These are phyloP conservation scores for Apodemia zela DNA, from an alignment of 2,888 invertebrate genomes.

Conservation along the genomic window DNA sequence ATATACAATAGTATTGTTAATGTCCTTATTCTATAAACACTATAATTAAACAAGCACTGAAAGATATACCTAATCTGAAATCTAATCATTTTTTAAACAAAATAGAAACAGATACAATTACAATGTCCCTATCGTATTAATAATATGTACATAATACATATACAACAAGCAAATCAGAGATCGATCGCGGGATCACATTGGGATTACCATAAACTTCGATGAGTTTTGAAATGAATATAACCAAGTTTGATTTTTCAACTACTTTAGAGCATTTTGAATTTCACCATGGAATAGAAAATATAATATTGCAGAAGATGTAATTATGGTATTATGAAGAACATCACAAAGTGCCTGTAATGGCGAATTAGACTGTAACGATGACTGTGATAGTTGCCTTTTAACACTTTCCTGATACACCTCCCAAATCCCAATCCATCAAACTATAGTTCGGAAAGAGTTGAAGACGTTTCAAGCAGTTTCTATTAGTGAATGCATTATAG, in stretches of 20 bases:
- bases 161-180: no score
- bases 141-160: no score
- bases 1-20: no score
- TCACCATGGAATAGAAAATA: neutral
- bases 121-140: no score
- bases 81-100: no score
- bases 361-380: neutral
- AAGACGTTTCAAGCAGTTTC: neutral
- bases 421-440: neutral
- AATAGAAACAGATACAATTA: no score
- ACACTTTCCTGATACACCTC: neutral
- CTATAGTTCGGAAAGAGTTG: neutral
- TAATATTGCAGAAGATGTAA: neutral
- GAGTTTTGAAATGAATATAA: neutral
- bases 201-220: no score
- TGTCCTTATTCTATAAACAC: no score
- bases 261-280: conserved; percentile 3
- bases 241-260: neutral
- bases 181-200: no score
- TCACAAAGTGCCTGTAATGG: neutral
- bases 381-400: neutral
- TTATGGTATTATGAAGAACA: neutral
- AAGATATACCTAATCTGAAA: no score
- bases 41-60: no score
- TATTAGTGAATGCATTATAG: neutral